Evolutionary conservation across 2,888 invertebrate genomes (phyloP), one percentile per base, ranked within the genome.

Genomic region (Ochropacha duplaris): DNA sequence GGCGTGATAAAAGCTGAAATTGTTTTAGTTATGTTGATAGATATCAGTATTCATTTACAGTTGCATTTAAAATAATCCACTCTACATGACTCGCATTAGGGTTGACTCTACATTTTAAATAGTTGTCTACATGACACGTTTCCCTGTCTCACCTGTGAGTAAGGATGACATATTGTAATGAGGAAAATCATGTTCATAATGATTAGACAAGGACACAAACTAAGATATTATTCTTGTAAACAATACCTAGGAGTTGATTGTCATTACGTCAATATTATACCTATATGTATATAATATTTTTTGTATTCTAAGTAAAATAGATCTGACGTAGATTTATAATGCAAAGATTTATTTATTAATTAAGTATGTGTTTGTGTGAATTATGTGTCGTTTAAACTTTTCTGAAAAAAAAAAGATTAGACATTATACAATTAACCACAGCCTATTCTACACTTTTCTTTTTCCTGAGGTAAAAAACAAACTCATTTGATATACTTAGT

Each of bases 181-280:
- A 67, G 73, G 71, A 74, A 74, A 71, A 73, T 66, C 66, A 63
- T 57, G 58, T 57, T 52, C 55, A 61, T 62, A 66, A 63, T 64
- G 66, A 12, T 66, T 52, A 62, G 64, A 71, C 74, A 71, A 72
- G 69, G 69, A 62, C 74, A 64, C 31, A 22, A 1, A 52, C 12
- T 31, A 19, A n/a, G 16, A 51, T 65, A 60, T 62, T 65, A 60
- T 62, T 59, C 60, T 59, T 52, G 64, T 69, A 68, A 65, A 69
- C 66, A 69, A 74, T 71, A 52, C 51, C n/a, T 16, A 34, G 22
- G 31, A 1, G 22, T 22, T 34, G 31, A 34, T 22, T 4, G 56
- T 58, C 49, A 58, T 65, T 62, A 71, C 61, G 57, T 65, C 57
- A 72, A 34, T 58, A 22, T 52, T 50, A 26, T 60, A 50, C n/a